phyloP scores from a whole-genome alignment of 2,113 vertebrate genomes.

The Bubo bubo region DNA sequence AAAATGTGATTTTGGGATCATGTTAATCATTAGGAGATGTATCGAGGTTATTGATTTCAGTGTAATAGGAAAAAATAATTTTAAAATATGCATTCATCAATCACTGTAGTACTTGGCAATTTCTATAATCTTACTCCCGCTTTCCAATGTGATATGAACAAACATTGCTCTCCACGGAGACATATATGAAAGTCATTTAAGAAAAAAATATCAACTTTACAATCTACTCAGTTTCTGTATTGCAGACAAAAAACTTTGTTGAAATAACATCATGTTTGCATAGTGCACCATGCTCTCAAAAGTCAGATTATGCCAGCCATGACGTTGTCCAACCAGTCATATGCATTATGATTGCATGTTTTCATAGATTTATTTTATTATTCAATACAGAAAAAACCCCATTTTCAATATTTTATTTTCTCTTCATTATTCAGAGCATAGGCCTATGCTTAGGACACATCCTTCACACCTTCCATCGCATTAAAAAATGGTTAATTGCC shows the following conservation, averaged over 20 bases:
- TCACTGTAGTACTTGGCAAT: background rate
- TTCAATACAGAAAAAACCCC: background rate
- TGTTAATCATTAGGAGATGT: background rate
- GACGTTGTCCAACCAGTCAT: background rate
- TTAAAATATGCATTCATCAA: background rate
- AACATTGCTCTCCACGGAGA: background rate
- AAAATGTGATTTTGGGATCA: background rate
- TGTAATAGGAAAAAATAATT: background rate
- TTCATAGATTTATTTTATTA: background rate
- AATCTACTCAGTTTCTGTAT: background rate
- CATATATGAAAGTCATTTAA: background rate
- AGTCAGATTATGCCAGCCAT: rapidly evolving
- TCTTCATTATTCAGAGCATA: background rate
- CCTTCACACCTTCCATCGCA: background rate
- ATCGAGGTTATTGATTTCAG: background rate
- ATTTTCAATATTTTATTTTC: background rate
- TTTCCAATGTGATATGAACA: background rate
- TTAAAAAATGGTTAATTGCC: background rate
- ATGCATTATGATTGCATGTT: background rate
- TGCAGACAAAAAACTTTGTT: background rate
- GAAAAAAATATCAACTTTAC: background rate
- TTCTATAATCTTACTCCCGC: background rate
- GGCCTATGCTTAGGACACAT: background rate
- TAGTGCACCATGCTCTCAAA: background rate
- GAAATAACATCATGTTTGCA: background rate